Percentiles rank a stretch among this genome's conserved stretches.
Conservation (phyloP, 2,113 vertebrate genomes). For the Kryptolebias marmoratus region DNA sequence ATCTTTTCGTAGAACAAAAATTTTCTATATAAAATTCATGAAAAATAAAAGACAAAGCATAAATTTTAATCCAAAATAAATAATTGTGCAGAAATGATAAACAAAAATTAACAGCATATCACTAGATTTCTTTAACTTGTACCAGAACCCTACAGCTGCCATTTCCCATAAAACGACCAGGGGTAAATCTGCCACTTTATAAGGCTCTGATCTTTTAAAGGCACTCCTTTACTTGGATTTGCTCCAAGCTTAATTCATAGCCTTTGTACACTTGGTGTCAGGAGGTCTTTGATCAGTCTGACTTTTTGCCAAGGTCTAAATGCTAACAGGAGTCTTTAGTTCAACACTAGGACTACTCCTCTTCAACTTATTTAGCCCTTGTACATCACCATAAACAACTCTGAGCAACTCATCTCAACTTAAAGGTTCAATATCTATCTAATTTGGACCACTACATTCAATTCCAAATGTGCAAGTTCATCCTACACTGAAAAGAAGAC, state of each 20-base stretch:
- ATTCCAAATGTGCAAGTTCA: conserved; percentile 26
- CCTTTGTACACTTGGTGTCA: conserved; percentile 46
- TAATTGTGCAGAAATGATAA: not conserved
- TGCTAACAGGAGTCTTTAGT: conserved; percentile 52
- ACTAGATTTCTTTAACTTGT: conserved; percentile 6
- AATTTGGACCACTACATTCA: conserved; percentile 4
- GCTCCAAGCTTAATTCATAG: conserved; percentile 51
- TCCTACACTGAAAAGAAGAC: conserved; percentile 20
- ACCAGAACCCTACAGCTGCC: conserved; percentile 50
- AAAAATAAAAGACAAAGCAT: no score
- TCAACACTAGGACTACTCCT: conserved; percentile 21
- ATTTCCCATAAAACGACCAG: conserved; percentile 37
- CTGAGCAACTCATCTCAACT: conserved; percentile 10
- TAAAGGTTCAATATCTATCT: not conserved
- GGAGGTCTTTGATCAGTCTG: conserved; percentile 57
- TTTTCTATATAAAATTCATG: no score
- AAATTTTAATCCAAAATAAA: not conserved
- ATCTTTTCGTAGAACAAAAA: no score
- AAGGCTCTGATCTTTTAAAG: conserved; percentile 62
- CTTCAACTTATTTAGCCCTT: conserved; percentile 24
- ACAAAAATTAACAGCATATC: not conserved
- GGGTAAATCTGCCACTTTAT: conserved; percentile 60
- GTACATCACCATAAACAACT: conserved; percentile 5
- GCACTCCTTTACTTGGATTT: conserved; percentile 54
- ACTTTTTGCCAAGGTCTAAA: conserved; percentile 56